Evolutionary conservation across 2,113 vertebrate genomes (phyloP), one percentile per base, ranked within the genome.

Genomic region (Choloepus hoffmanni): DNA sequence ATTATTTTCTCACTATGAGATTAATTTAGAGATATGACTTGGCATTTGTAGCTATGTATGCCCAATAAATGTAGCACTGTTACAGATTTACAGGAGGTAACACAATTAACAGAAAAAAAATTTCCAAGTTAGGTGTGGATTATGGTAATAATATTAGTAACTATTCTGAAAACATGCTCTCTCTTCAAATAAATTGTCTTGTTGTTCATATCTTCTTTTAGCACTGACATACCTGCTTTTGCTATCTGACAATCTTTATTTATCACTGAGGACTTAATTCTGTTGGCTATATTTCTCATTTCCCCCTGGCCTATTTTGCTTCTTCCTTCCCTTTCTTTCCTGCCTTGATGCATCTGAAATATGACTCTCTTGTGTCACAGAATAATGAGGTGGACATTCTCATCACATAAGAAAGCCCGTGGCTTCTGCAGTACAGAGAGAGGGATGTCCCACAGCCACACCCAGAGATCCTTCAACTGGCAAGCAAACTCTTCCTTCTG

Each of bases 21-120:
- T 50, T 23, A n/a, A 83, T 40, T 83, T 40, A 16, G 43, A 92
- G 11, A 28, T 48, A 43, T 1, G 9, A 81, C 21, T 26, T 36
- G 28, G 9, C 13, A 1, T 5, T 12, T n/a, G 16, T 6, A 55
- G 2, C 7, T 16, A 24, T 14, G 21, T 6, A 10, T 0, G 15
- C 24, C 1, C 55, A 18, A 13, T 1, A 18, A 10, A 73, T 16
- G 1, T 28, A 19, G 36, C 5, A 2, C 5, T 48, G 1, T 55
- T 55, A 70, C 4, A 83, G 9, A 90, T 84, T 50, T 26, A 40
- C 5, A 50, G 55, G 48, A 72, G 53, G 24, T 76, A 45, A 78
- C 26, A 19, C 45, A 30, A 45, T 50, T 50, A 63, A 73, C 2
- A 48, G 36, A 16, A 33, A 76, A 76, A 45, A 36, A 23, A n/a